phyloP scores from a whole-genome alignment of 1,140 invertebrate genomes.

The Adoxophyes honmai region DNA sequence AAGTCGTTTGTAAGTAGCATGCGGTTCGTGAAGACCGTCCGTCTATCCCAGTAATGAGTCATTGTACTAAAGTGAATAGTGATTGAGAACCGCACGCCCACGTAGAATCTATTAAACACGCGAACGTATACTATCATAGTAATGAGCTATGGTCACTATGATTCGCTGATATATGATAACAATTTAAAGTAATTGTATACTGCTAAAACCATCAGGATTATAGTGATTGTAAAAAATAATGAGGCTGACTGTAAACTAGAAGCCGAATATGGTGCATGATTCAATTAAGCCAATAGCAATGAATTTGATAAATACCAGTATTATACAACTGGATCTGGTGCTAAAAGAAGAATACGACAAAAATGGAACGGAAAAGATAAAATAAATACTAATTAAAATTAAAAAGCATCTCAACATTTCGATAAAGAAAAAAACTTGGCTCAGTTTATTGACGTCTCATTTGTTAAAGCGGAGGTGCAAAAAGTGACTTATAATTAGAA shows the following conservation, averaged over 20 bases:
- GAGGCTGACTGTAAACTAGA: no score
- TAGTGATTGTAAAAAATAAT: slow-evolving; percentile 11
- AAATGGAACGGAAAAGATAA: no score
- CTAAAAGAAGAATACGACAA: no score
- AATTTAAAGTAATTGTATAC: slow-evolving; percentile 14
- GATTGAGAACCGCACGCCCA: slow-evolving; percentile 41
- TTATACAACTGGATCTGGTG: no score
- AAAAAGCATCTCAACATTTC: slow-evolving; percentile 25
- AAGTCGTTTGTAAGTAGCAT: slow-evolving; percentile 10
- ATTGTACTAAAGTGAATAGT: slow-evolving; percentile 30
- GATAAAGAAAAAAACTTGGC: slow-evolving; percentile 29
- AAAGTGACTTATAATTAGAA: slow-evolving; percentile 51
- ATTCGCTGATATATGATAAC: slow-evolving; percentile 9
- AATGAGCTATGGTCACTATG: slow-evolving; percentile 19
- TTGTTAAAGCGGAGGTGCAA: slow-evolving; percentile 47
- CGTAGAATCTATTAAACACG: slow-evolving; percentile 35
- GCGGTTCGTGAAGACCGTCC: background rate
- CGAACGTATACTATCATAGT: slow-evolving; percentile 20
- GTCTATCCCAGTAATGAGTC: slow-evolving; percentile 34
- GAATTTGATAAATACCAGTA: no score
- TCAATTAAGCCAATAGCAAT: no score
- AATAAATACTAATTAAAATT: no score
- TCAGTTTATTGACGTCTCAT: slow-evolving; percentile 46
- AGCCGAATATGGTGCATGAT: no score
- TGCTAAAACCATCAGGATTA: slow-evolving; percentile 5